phyloP scores from a whole-genome alignment of 2,113 vertebrate species.

The Rhadina sibilatrix region DNA sequence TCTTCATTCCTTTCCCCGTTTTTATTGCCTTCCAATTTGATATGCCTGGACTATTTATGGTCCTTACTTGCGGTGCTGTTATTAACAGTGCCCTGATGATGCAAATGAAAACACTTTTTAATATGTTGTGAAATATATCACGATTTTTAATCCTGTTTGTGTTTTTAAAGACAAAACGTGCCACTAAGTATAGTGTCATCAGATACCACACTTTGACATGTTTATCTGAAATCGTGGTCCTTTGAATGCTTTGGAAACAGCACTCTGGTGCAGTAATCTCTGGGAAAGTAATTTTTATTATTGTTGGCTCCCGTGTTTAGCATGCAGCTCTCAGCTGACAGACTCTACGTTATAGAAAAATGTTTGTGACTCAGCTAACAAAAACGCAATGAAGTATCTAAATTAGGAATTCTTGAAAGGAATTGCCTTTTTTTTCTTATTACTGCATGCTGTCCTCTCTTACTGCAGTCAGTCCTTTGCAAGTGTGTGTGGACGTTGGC shows the following conservation, averaged over 20 bases:
- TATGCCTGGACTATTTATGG: background rate
- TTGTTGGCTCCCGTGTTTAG: background rate
- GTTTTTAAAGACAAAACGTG: background rate
- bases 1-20: background rate
- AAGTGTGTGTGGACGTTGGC: background rate
- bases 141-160: background rate
- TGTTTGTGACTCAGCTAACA: conserved; percentile 43
- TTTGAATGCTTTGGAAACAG: background rate
- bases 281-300: conserved; percentile 35
- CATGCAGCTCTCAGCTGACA: background rate
- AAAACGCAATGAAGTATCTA: background rate
- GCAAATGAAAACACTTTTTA: background rate
- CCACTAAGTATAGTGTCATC: background rate
- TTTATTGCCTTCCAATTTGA: background rate
- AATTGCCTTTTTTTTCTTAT: background rate
- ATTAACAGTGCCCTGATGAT: background rate
- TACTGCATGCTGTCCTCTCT: background rate
- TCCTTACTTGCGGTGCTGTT: background rate
- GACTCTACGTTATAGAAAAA: background rate
- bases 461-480: background rate
- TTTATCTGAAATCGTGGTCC: conserved; percentile 2
- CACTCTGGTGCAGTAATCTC: background rate
- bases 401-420: background rate
- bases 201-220: background rate
- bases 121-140: background rate